Percentiles rank a stretch among this genome's conserved stretches.
Conservation (phyloP, 1,140 invertebrate species). For the Pectinophora gossypiella region DNA sequence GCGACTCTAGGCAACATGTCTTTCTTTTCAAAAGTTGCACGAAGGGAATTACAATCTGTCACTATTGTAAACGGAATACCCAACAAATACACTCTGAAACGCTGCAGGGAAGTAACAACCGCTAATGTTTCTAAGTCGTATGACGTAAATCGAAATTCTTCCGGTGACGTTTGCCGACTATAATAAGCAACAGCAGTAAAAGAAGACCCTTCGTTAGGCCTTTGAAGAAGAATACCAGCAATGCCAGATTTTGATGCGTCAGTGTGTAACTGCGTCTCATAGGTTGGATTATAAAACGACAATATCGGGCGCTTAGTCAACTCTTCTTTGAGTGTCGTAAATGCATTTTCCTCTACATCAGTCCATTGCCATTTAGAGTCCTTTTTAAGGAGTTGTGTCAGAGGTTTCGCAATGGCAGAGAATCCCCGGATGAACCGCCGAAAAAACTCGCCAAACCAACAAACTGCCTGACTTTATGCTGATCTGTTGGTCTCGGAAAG, state of each 20-base stretch:
- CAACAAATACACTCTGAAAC: conserved; percentile 30
- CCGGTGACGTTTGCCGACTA: conserved; percentile 15
- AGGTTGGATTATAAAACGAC: conserved; percentile 19
- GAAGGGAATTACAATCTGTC: conserved; percentile 32
- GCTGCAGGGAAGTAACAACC: conserved; percentile 22
- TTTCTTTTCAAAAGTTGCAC: conserved; percentile 19
- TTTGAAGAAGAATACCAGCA: conserved; percentile 28
- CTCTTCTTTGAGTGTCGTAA: conserved; percentile 1
- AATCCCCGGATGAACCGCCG: conserved; percentile 31
- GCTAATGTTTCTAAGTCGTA: conserved; percentile 38
- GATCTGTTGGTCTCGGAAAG: conserved; percentile 20
- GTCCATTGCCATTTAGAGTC: background rate
- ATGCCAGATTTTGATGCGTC: conserved; percentile 21
- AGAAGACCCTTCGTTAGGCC: conserved; percentile 3
- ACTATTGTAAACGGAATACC: conserved; percentile 26
- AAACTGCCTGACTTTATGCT: too few species aligned
- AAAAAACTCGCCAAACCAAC: conserved; percentile 36
- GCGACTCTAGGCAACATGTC: conserved; percentile 27
- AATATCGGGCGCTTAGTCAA: conserved; percentile 21
- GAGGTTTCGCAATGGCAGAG: conserved; percentile 17
- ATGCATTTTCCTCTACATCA: background rate
- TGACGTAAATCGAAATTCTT: conserved; percentile 22
- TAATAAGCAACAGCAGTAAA: conserved; percentile 21
- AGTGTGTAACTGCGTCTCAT: conserved; percentile 24
- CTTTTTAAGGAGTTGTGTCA: conserved; percentile 26